Base-by-base conservation (phyloP, 2,113 vertebrate species). In the Nothobranchius furzeri region DNA sequence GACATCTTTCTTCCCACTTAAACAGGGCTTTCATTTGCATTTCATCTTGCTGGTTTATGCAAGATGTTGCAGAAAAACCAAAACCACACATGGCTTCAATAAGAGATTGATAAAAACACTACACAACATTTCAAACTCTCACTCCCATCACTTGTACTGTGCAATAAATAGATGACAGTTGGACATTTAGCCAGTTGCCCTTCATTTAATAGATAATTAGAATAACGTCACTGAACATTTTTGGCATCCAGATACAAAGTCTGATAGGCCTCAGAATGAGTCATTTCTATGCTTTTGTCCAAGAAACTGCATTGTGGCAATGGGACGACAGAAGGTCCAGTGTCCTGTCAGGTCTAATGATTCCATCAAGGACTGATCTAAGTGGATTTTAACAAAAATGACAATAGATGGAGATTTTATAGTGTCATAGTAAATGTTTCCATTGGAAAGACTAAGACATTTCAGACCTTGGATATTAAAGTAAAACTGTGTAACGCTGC, bases 11-110 rank as follows among this genome's bases (percentile, higher is more conserved):
- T n/a, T 67, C 73, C 66, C 30, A 70, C 37, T 40, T 9, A 67
- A 30, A 30, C 75, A 73, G 79, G 70, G 57, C 12, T 40, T 40
- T 30, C 30, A 64, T 66, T 40, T 66, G 70, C 70, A 51, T 59
- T 65, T 9, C 6, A 36, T 50, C 40, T 42, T 50, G 14, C 40
- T 24, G 24, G 58, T 71, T 76, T 43, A 59, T 60, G 37, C 12
- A 20, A 64, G 52, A 74, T 54, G 61, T 62, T 25, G 25, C 53
- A 69, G 62, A 51, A 73, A 80, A 46, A 59, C 49, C 63, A 8
- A 30, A 43, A 25, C 57, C 70, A 64, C 83, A 84, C 79, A 46
- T 55, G 76, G 76, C 64, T 78, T 70, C 66, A 24, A 82, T 88
- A 70, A 79, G 71, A n/a, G 46, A 67, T 17, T 49, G 70, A 69